Percentiles rank a stretch among this genome's conserved stretches.
These are phyloP conservation scores for Latheticus oryzae DNA, from an alignment of 2,888 invertebrate species.

Conservation along the genomic window DNA sequence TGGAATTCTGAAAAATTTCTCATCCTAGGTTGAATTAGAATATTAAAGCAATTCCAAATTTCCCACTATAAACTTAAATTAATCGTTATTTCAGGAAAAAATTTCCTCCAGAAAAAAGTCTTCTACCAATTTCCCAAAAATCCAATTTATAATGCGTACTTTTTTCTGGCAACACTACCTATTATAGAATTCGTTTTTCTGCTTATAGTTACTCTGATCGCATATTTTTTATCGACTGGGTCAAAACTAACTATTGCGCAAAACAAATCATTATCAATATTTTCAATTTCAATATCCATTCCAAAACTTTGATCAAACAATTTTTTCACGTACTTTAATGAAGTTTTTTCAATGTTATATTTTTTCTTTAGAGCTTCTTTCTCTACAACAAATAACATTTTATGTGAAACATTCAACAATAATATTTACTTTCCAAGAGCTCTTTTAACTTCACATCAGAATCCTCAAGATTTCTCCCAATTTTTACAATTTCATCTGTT, in stretches of 20 bases:
- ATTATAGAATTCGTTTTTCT: background rate
- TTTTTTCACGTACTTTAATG: background rate
- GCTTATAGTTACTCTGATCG: conserved; percentile 1
- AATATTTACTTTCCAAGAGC: conserved; percentile 6
- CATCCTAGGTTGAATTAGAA: no score
- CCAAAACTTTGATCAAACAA: conserved; percentile 3
- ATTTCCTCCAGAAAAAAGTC: no score
- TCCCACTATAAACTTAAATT: no score
- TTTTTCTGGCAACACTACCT: no score
- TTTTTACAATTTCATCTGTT: background rate
- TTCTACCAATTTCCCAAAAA: no score
- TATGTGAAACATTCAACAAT: background rate
- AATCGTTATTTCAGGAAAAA: no score
- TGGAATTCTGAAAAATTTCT: no score
- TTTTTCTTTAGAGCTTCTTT: background rate
- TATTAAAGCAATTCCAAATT: no score
- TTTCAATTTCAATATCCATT: background rate
- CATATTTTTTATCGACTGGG: background rate
- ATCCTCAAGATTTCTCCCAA: background rate
- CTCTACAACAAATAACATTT: background rate
- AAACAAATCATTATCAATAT: background rate
- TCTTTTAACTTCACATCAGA: background rate
- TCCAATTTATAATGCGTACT: no score
- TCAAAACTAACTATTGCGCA: background rate
- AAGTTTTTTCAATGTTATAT: background rate